phyloP scores from a whole-genome alignment of 2,797 vertebrate genomes.

The Oryzias sinensis region DNA sequence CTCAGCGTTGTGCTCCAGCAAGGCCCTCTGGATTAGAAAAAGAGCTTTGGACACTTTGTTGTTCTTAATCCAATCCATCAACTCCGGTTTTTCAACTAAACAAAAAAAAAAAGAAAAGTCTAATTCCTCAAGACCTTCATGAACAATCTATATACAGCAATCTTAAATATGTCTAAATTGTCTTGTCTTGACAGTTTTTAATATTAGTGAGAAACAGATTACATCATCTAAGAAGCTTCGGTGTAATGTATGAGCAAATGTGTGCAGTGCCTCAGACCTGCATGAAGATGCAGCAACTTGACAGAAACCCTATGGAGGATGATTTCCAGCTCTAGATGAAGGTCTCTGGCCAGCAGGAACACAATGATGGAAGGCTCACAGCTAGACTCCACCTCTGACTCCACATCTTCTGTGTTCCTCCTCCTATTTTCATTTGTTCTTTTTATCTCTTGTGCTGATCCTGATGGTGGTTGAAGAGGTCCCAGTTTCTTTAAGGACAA shows the following conservation, averaged over 20 bases:
- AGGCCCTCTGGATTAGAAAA: slow-evolving; percentile 87
- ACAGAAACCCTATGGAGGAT: slow-evolving; percentile 85
- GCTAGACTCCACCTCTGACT: slow-evolving; percentile 15
- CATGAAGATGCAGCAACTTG: slow-evolving; percentile 75
- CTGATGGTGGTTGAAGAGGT: neutral
- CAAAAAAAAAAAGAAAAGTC: slow-evolving; percentile 7
- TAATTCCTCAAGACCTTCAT: too few species aligned
- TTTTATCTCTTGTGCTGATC: slow-evolving; percentile 26
- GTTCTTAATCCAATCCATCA: slow-evolving; percentile 84
- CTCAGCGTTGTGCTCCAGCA: slow-evolving; percentile 64
- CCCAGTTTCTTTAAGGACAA: slow-evolving; percentile 47
- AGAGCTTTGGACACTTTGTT: slow-evolving; percentile 89
- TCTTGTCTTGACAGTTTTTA: too few species aligned
- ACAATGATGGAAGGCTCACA: slow-evolving; percentile 27
- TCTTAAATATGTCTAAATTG: too few species aligned
- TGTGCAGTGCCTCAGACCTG: slow-evolving; percentile 60
- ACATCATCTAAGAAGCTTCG: too few species aligned
- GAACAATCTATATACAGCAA: too few species aligned
- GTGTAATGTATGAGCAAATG: neutral
- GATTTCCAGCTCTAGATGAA: slow-evolving; percentile 86
- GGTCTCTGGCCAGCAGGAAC: slow-evolving; percentile 77
- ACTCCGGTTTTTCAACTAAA: slow-evolving; percentile 70
- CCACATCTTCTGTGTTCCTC: slow-evolving; percentile 21
- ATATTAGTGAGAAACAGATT: too few species aligned
- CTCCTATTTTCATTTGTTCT: slow-evolving; percentile 10